These are phyloP conservation scores for Trypoxylon attenuatum DNA, from an alignment of 2,888 invertebrate genomes.

Conservation along the genomic window DNA sequence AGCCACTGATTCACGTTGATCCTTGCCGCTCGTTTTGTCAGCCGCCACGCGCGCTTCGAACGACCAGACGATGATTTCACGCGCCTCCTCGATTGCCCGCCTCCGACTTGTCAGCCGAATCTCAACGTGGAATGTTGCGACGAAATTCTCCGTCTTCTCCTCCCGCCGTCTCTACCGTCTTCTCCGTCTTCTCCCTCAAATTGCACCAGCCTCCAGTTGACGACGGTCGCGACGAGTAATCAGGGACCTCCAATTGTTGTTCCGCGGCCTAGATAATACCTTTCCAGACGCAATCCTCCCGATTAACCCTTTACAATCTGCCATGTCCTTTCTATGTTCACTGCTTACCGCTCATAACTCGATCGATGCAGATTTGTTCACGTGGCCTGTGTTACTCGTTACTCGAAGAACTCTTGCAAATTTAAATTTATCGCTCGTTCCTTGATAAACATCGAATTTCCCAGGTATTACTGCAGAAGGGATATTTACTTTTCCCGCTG, in stretches of 20 bases:
- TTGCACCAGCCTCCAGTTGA: constrained; percentile 19
- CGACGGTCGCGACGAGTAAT: constrained; percentile 33
- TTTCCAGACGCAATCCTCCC: constrained; percentile 23
- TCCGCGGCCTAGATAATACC: constrained; percentile 38
- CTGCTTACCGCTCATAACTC: too few relatives aligned
- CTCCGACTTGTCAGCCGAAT: constrained; percentile 21
- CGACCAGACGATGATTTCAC: constrained; percentile 62
- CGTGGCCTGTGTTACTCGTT: constrained; percentile 33
- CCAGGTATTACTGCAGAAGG: too few relatives aligned
- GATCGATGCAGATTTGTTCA: not conserved
- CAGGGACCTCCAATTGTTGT: constrained; percentile 39
- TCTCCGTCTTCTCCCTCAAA: not conserved
- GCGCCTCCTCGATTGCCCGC: constrained; percentile 30
- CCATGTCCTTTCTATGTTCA: constrained; percentile 4
- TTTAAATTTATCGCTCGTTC: too few relatives aligned
- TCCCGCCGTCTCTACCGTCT: not conserved
- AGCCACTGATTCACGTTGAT: constrained; percentile 62
- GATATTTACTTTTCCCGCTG: too few relatives aligned
- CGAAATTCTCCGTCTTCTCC: not conserved
- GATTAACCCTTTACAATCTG: constrained; percentile 27
- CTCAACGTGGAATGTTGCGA: constrained; percentile 33
- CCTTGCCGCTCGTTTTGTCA: constrained; percentile 48
- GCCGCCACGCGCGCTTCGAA: constrained; percentile 57
- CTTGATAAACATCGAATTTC: too few relatives aligned
- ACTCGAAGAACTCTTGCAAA: too few relatives aligned